Evolutionary conservation across 2,113 vertebrate genomes (phyloP), one percentile per base, ranked within the genome.

Genomic region (Nothocercus julius): DNA sequence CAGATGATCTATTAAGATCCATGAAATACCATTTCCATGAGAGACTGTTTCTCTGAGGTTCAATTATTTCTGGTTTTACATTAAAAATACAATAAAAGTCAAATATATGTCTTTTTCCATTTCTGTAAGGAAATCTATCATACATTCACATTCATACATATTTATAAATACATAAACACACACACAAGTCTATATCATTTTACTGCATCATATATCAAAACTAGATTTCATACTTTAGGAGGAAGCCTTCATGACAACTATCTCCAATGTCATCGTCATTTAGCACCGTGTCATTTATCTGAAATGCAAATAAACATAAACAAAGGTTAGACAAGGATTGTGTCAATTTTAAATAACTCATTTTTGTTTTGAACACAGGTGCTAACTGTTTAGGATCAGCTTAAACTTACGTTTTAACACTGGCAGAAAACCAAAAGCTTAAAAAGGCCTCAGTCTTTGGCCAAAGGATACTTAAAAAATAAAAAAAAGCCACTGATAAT

Each of bases 241-340:
- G 98, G 94, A 98, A 99, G 94, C 99, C 99, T 98, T 99, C 99
- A 54, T 99, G 99, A 97, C 99, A 99, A 96, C 99, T 99, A 97
- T 99, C 99, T 70, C 99, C 99, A 90, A 99, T 99, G 97, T 99
- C 99, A 97, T 99, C 99, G 95, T 99, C 99, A 96, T 98, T 99
- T 81, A 98, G 97, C 45, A 98, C 97, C 7, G 99, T 99, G 95
- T 99, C 99, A 97, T 98, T 98, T 97, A 99, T 99, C 99, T 99
- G 92, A 95, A 97, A 97, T 56, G 28, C 14, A 97, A 79, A 59
- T 53, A 90, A 95, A 92, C 42, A 96, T 4, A 90, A 91, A 88
- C n/a, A 80, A 34, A 70, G 54, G 59, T 97, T 85, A 95, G 61
- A 22, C 49, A 89, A 85, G 18, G 11, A 85, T 62, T 81, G 62